Conservation (phyloP, 2,113 vertebrate species). For the Neotoma lepida region DNA sequence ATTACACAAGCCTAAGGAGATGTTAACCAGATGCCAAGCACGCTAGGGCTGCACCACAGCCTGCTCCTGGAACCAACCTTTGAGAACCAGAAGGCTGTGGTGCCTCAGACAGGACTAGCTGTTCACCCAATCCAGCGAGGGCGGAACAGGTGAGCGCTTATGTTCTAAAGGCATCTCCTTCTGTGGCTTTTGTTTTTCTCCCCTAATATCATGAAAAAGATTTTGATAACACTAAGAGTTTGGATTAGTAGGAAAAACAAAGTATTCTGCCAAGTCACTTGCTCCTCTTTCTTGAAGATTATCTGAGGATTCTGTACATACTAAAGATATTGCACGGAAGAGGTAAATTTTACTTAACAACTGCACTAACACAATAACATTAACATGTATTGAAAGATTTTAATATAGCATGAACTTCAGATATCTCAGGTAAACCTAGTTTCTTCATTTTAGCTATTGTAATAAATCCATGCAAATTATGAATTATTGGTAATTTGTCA, state of each 20-base stretch:
- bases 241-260: constrained; percentile 47
- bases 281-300: not conserved
- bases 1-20: not conserved
- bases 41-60: not conserved
- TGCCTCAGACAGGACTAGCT: not conserved
- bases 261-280: not conserved
- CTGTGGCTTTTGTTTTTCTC: not conserved
- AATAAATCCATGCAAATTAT: too few species aligned
- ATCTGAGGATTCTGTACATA: not conserved
- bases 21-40: constrained; percentile 26
- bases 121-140: not conserved
- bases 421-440: not conserved
- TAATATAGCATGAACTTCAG: not conserved
- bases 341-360: not conserved
- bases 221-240: constrained; percentile 71
- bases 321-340: not conserved
- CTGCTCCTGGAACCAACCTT: not conserved
- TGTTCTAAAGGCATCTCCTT: not conserved
- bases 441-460: too few species aligned
- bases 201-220: constrained; percentile 45
- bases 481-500: too few species aligned
- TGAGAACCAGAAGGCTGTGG: fast-evolving
- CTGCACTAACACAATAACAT: not conserved
- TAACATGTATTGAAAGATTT: not conserved
- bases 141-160: not conserved